phyloP scores from a whole-genome alignment of 2,888 invertebrate species.

The Ormyrus labotus region DNA sequence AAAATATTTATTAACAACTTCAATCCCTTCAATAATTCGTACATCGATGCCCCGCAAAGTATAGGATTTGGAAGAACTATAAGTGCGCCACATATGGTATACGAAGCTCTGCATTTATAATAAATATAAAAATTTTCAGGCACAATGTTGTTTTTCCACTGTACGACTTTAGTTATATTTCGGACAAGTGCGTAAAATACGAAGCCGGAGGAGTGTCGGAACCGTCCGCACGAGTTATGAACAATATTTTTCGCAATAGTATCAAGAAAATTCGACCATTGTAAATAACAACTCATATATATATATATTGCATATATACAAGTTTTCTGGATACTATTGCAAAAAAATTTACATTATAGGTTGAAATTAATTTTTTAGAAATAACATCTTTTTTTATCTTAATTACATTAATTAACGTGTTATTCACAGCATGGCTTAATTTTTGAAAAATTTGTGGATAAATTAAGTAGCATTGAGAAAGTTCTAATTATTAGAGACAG shows the following conservation, averaged over 20 bases:
- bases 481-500: conserved; percentile 96
- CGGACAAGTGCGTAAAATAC: too few species aligned
- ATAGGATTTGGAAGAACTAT: conserved; percentile 97
- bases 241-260: too few species aligned
- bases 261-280: too few species aligned
- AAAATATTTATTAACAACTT: conserved; percentile 86
- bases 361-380: not conserved
- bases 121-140: not conserved
- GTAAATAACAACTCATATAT: too few species aligned
- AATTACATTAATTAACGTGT: conserved; percentile 3
- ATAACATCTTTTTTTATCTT: not conserved
- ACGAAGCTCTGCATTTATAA: conserved; percentile 42
- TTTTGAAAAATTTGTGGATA: conserved; percentile 88
- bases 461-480: conserved; percentile 85
- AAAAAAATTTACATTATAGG: too few species aligned
- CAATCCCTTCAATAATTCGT: conserved; percentile 80
- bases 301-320: too few species aligned
- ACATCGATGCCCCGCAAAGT: conserved; percentile 90
- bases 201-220: too few species aligned
- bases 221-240: too few species aligned
- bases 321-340: too few species aligned
- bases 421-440: conserved; percentile 90
- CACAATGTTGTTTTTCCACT: not conserved
- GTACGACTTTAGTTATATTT: not conserved
- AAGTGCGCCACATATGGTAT: conserved; percentile 97